Evolutionary conservation across 35 echinoderm and acorn worm species (phyloP).

Genomic region (Antedon bifida): DNA sequence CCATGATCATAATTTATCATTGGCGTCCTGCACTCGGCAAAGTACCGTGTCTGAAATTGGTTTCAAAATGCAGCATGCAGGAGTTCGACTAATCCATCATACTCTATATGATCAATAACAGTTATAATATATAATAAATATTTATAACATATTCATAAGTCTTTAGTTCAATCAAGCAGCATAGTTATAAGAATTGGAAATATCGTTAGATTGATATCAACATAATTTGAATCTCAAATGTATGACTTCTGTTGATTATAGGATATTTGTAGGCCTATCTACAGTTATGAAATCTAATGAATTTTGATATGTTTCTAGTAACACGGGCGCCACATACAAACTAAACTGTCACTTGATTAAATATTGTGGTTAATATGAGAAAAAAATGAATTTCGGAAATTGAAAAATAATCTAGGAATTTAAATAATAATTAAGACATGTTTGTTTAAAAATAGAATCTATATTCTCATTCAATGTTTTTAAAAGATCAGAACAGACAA

Average conservation of each 20-base stretch:
- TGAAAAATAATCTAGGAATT: too few species aligned
- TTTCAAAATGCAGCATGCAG: background rate
- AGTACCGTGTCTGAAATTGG: background rate
- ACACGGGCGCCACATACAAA: too few species aligned
- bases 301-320: too few species aligned
- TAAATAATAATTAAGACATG: too few species aligned
- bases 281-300: background rate
- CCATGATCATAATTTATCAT: background rate
- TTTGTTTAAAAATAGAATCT: too few species aligned
- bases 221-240: background rate
- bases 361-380: too few species aligned
- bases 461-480: too few species aligned
- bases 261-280: background rate
- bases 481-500: too few species aligned
- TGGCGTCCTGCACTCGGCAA: background rate
- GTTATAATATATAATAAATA: conserved; percentile 1
- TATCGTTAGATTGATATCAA: background rate
- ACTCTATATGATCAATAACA: background rate
- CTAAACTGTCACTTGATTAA: too few species aligned
- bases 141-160: background rate
- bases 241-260: background rate
- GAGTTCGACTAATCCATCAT: background rate
- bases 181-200: background rate
- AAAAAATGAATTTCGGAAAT: too few species aligned
- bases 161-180: background rate